Conservation (phyloP, 2,797 vertebrate species). For the Danio jaintianensis region DNA sequence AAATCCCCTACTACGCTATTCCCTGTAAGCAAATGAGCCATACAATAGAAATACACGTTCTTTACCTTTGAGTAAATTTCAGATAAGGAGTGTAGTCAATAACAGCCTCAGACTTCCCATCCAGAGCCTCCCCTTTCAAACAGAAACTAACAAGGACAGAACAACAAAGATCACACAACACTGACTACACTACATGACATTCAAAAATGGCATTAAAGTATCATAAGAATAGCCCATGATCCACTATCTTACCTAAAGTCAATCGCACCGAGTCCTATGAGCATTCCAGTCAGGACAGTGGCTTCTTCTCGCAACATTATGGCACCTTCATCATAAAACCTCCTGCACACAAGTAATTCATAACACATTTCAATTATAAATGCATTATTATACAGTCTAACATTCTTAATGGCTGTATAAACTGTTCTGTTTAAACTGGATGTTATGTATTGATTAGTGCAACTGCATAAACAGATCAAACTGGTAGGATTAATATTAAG, state of each 20-base stretch:
- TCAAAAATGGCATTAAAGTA: conserved; percentile 6
- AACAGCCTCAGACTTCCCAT: conserved; percentile 85
- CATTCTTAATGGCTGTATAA: not conserved
- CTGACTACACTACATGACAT: not conserved
- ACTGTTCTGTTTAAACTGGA: not conserved
- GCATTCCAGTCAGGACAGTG: conserved; percentile 85
- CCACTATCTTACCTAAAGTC: conserved; percentile 84
- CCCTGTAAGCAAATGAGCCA: not conserved
- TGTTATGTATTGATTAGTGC: not conserved
- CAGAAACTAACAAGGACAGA: conserved; percentile 79
- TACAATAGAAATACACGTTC: not conserved
- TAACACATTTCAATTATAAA: conserved; percentile 10
- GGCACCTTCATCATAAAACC: conserved; percentile 87
- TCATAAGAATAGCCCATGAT: not conserved
- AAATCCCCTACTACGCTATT: not conserved
- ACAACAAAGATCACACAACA: conserved; percentile 3
- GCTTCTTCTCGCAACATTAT: conserved; percentile 88
- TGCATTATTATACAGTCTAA: too few species aligned
- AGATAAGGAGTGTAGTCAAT: conserved; percentile 90
- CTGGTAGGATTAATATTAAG: conserved; percentile 9
- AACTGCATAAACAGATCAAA: not conserved
- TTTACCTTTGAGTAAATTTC: conserved; percentile 89
- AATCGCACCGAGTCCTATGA: conserved; percentile 87
- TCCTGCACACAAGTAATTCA: conserved; percentile 66
- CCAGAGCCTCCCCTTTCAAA: conserved; percentile 87